Evolutionary conservation across 2,888 invertebrate genomes (phyloP), one percentile per base, ranked within the genome.

Genomic region (Trissonchulus sp.): DNA sequence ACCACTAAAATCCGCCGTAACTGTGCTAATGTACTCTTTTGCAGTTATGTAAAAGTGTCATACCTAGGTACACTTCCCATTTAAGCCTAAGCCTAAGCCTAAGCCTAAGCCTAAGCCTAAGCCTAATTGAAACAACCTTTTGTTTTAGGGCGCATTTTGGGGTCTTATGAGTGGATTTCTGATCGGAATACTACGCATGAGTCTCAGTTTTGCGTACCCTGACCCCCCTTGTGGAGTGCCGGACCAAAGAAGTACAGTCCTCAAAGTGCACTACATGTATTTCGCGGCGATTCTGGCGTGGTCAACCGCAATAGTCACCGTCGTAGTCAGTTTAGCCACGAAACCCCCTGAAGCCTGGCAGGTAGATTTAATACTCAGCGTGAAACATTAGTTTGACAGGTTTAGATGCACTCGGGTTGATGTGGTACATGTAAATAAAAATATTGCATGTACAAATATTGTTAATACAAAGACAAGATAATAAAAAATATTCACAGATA

Each of bases 251-350:
- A 87, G 87, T 1, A 34, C 77, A 3, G 78, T 87, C 65, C 77
- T 87, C 30, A 75, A 81, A 2, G 78, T 86, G 18, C 87, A 87
- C 80, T 87, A 86, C 81, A 86, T 87, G 82, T 87, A 87, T 80
- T 87, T 87, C 80, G 87, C 87, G 3, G 81, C 84, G 76, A 77
- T 86, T 69, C 81, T 87, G 62, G 87, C 87, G 79, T 82, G 83
- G 81, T 71, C 86, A 48, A 85, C 86, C 15, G 75, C 77, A 3
- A 3, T 81, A 1, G 75, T 80, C 18, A 79, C 85, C 68, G 78
- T 82, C 18, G 73, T 82, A n/a, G 79, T 86, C 60, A 82, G 82
- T 73, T 78, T 82, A 18, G 72, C 81, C 63, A 84, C 85, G 1
- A 79, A 80, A 0, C 79, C 82, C 60, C 73, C 77, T 48, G 48